phyloP scores from a whole-genome alignment of 2,797 vertebrate genomes.

The Mormyrus proboscirostris region DNA sequence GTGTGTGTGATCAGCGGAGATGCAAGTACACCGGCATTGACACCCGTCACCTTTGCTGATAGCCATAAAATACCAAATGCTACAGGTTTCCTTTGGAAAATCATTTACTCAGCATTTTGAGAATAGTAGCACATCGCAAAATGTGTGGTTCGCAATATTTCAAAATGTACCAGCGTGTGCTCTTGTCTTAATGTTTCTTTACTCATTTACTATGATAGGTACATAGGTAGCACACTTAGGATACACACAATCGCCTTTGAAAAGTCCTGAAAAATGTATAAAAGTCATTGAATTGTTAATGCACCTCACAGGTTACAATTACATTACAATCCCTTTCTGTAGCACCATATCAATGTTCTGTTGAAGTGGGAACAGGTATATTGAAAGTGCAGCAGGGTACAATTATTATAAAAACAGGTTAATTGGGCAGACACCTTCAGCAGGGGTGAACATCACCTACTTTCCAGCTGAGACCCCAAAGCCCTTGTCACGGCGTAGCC shows the following conservation, averaged over 20 bases:
- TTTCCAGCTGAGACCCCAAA: constrained; percentile 45
- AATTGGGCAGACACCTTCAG: constrained; percentile 47
- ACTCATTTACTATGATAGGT: constrained; percentile 29
- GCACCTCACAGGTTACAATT: constrained; percentile 40
- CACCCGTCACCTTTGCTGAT: not conserved
- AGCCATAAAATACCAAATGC: not conserved
- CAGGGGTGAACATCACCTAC: constrained; percentile 42
- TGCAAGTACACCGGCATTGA: not conserved
- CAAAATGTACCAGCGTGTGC: constrained; percentile 54
- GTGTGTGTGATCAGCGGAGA: not conserved
- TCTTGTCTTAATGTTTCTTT: constrained; percentile 34
- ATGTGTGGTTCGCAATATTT: constrained; percentile 37
- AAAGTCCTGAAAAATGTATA: constrained; percentile 40
- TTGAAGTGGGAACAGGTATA: constrained; percentile 36
- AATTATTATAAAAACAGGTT: constrained; percentile 45
- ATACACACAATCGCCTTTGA: constrained; percentile 35
- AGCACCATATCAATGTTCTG: constrained; percentile 40
- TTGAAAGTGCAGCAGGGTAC: constrained; percentile 34
- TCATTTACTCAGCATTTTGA: constrained; percentile 35
- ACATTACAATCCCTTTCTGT: constrained; percentile 59
- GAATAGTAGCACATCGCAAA: constrained; percentile 40
- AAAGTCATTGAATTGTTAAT: constrained; percentile 42
- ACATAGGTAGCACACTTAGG: constrained; percentile 34
- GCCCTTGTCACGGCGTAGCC: constrained; percentile 33
- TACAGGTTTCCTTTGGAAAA: not conserved